A percentile compares a stretch with the other conserved stretches of the same genome.
Evolutionary conservation across 2,797 vertebrate species (phyloP).

Genomic region (Helarctos malayanus): DNA sequence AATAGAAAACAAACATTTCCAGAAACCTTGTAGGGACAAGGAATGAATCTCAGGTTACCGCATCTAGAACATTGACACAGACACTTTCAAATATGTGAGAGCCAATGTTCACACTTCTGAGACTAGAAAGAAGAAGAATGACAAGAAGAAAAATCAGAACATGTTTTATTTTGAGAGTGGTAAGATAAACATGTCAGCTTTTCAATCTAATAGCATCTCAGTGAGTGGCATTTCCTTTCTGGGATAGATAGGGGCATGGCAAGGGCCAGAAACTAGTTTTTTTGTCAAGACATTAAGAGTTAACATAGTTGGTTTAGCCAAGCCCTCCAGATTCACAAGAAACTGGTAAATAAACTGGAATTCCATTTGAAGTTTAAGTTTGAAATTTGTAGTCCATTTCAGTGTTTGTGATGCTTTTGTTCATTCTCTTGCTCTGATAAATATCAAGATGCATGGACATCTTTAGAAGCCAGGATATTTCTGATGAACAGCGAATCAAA

Average conservation of each 20-base stretch:
- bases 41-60: not conserved
- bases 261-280: not conserved
- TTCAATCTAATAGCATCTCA: not conserved
- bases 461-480: not conserved
- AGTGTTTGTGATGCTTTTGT: not conserved
- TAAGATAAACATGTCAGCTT: not conserved
- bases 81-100: not conserved
- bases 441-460: not conserved
- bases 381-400: not conserved
- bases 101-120: not conserved
- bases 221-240: not conserved
- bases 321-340: not conserved
- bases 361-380: not conserved
- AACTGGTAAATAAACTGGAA: not conserved
- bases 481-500: not conserved
- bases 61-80: not conserved
- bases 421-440: slow-evolving; percentile 5
- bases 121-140: not conserved
- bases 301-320: not conserved
- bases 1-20: not conserved
- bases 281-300: not conserved
- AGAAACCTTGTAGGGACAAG: not conserved
- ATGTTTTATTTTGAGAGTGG: slow-evolving; percentile 7
- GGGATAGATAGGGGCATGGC: not conserved
- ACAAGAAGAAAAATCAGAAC: not conserved